Conservation (phyloP, 2,888 invertebrate genomes). For the Cryptus viduatorius region DNA sequence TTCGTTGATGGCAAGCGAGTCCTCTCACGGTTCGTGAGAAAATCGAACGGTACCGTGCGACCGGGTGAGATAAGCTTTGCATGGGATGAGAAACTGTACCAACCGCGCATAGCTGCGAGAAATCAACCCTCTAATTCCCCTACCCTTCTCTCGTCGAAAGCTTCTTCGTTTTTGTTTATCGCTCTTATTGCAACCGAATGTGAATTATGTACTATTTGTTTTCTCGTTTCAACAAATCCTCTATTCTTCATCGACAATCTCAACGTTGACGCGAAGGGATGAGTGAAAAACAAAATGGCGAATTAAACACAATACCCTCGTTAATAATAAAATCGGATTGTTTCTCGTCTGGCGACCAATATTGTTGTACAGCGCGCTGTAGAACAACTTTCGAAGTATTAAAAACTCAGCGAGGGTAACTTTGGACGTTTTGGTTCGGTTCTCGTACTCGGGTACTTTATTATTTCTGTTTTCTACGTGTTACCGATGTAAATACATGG, state of each 20-base stretch:
- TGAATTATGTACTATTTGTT: neutral
- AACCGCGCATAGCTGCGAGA: conserved; percentile 70
- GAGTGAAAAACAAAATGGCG: neutral
- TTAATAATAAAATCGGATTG: conserved; percentile 6
- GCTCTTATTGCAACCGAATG: neutral
- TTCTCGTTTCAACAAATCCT: neutral
- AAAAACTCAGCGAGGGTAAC: neutral
- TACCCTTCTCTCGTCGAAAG: conserved; percentile 59
- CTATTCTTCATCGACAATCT: neutral
- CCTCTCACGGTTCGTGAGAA: conserved; percentile 32
- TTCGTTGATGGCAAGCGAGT: conserved; percentile 38
- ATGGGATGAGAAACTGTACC: conserved; percentile 11
- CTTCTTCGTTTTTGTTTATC: neutral
- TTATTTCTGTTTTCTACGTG: conserved; percentile 17
- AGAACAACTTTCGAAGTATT: no score
- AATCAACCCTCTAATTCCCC: conserved; percentile 79
- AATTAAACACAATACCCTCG: conserved; percentile 6
- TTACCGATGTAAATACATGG: conserved; percentile 25
- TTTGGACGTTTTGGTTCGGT: neutral
- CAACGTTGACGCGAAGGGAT: neutral
- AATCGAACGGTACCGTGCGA: conserved; percentile 26
- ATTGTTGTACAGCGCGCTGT: neutral
- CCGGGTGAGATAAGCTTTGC: conserved; percentile 29
- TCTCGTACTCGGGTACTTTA: conserved; percentile 2
- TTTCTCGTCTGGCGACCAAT: conserved; percentile 16